A percentile compares a stretch with the other conserved stretches of the same genome.
phyloP scores from a whole-genome alignment of 2,888 invertebrate species.

The Protophormia terraenovae region DNA sequence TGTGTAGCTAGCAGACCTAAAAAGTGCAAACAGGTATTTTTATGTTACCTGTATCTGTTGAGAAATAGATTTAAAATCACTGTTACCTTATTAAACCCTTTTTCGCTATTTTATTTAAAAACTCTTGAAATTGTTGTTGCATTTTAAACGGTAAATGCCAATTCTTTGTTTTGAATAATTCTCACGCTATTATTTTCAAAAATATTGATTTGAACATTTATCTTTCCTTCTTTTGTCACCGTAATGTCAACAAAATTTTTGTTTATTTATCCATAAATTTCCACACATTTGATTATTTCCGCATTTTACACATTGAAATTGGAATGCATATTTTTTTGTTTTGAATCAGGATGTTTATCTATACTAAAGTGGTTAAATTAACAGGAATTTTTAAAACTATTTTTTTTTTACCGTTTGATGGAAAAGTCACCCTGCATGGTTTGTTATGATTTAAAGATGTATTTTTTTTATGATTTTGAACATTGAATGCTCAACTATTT shows the following conservation, averaged over 20 bases:
- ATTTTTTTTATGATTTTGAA: too few species aligned
- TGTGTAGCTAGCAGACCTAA: background rate
- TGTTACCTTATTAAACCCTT: conserved; percentile 5
- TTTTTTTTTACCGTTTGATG: background rate
- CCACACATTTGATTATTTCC: conserved; percentile 10
- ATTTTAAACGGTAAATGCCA: background rate
- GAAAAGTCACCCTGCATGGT: background rate
- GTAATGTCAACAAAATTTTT: conserved; percentile 39
- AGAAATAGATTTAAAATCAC: too few species aligned
- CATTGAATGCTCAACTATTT: too few species aligned
- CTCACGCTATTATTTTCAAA: background rate
- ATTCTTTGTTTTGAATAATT: background rate
- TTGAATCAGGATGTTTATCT: conserved; percentile 38
- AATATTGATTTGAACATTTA: background rate
- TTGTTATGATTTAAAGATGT: too few species aligned
- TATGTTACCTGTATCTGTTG: background rate
- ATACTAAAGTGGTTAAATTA: conserved; percentile 27
- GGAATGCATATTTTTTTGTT: background rate
- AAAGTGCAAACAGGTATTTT: background rate
- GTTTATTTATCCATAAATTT: conserved; percentile 15
- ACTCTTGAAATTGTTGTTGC: background rate
- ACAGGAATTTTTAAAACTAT: background rate
- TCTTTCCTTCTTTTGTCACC: background rate
- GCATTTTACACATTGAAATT: background rate
- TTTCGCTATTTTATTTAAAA: background rate